Evolutionary conservation across 2,888 invertebrate genomes (phyloP), one percentile per base, ranked within the genome.

Genomic region (Poecilus cupreus): DNA sequence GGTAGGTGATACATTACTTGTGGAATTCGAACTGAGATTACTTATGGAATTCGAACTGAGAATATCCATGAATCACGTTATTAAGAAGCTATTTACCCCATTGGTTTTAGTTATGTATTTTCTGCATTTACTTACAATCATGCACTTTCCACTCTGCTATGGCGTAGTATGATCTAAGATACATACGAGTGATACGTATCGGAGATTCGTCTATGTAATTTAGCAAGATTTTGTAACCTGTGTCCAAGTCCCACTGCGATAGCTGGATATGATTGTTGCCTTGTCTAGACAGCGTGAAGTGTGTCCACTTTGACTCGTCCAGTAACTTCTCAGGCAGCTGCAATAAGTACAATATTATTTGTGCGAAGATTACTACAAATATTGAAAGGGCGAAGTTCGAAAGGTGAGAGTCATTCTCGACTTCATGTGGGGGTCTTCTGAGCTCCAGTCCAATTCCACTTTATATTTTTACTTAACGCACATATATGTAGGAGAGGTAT

Each of bases 101-200:
- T n/a, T n/a, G 8, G 8, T 32, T 8, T 32, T 32, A 8, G 4
- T 32, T 4, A 13, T 26, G n/a, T 60, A 13, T 11, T 60, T 26
- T 24, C 10, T 24, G 13, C 3, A 10, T 11, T 60, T 13, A 8
- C 60, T 11, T 77, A 78, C 78, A 78, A 5, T 43, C 26, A 46
- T 78, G 78, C 13, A 78, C 18, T 78, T 64, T 78, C 78, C 78
- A 78, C 22, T 78, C 64, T 16, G 68, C 51, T 16, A 32, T 6
- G 13, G 60, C n/a, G 0, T 26, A 13, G 11, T 13, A 60, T 60
- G 60, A 60, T 32, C 60, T 24, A 6, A 60, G 13, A n/a, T 26
- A 60, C 26, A 60, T 60, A 1, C n/a, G 3, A 16, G 11, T 13
- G 13, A 32, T 26, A 5, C 2, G 26, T 10, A 60, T 26, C n/a